Evolutionary conservation across 2,888 invertebrate species (phyloP).

Genomic region (Melanophora roralis): DNA sequence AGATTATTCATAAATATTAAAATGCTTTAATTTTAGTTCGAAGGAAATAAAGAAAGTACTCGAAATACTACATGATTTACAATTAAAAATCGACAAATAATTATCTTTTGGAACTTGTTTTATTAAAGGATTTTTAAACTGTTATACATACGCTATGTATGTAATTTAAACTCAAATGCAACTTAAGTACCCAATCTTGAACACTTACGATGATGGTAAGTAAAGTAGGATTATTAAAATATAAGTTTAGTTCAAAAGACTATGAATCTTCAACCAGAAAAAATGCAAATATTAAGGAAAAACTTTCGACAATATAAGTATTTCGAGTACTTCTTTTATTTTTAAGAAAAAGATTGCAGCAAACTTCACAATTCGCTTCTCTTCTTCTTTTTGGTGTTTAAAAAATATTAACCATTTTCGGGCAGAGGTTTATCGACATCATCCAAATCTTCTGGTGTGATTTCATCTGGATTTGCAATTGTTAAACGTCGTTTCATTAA

Average conservation of each 20-base stretch:
- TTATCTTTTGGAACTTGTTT: too few relatives aligned
- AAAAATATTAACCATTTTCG: constrained; percentile 71
- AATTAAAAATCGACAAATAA: too few relatives aligned
- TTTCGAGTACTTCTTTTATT: constrained; percentile 27
- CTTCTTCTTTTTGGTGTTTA: not conserved
- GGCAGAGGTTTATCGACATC: constrained; percentile 69
- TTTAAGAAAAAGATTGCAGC: not conserved
- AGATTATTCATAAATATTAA: not conserved
- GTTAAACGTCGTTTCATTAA: constrained; percentile 74
- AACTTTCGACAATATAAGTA: too few relatives aligned
- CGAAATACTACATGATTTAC: not conserved
- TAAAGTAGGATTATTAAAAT: too few relatives aligned
- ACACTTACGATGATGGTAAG: too few relatives aligned
- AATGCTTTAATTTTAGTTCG: not conserved
- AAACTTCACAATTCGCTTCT: constrained; percentile 18
- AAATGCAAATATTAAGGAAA: too few relatives aligned
- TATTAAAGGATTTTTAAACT: too few relatives aligned
- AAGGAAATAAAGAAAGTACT: constrained; percentile 23
- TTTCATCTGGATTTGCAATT: constrained; percentile 72
- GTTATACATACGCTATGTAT: too few relatives aligned
- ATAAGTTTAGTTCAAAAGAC: too few relatives aligned
- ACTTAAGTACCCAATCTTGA: too few relatives aligned
- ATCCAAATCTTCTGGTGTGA: constrained; percentile 66
- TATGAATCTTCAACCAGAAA: too few relatives aligned
- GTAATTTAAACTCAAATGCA: too few relatives aligned